A percentile compares a stretch with the other conserved stretches of the same genome.
phyloP scores from a whole-genome alignment of 2,113 vertebrate genomes.

The Tachycineta bicolor region DNA sequence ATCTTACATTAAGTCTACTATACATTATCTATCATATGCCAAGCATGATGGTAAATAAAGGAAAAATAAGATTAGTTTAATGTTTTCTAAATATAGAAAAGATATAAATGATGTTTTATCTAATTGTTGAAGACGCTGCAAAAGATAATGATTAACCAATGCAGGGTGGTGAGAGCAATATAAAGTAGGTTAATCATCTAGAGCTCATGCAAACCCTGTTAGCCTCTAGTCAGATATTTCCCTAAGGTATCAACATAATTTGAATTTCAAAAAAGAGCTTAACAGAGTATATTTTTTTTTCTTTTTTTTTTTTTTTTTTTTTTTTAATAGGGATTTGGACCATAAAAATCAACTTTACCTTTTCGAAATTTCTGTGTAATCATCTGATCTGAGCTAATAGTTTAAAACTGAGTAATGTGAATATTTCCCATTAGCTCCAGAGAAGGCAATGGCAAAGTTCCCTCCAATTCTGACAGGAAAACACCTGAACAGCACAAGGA shows the following conservation, averaged over 20 bases:
- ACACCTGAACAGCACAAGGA: background rate
- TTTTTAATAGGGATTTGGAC: conserved; percentile 25
- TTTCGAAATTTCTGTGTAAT: conserved; percentile 28
- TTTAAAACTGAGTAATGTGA: background rate
- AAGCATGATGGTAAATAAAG: background rate
- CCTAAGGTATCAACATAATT: conserved; percentile 53
- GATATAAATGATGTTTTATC: conserved; percentile 18
- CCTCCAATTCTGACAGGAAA: background rate
- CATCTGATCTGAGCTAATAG: background rate
- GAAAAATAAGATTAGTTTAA: conserved; percentile 17
- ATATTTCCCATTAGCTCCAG: background rate
- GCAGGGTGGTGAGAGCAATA: conserved; percentile 6
- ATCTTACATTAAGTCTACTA: background rate
- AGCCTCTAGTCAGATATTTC: conserved; percentile 41
- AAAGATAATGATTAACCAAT: conserved; percentile 50
- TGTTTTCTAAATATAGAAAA: conserved; percentile 24
- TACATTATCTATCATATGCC: background rate
- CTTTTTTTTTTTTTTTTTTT: background rate
- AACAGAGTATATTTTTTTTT: background rate
- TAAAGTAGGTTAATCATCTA: conserved; percentile 63
- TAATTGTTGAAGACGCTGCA: conserved; percentile 48
- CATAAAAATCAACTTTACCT: conserved; percentile 25
- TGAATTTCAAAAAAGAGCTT: conserved; percentile 59
- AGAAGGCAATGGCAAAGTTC: background rate
- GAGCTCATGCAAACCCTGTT: conserved; percentile 33